Base-by-base conservation (phyloP, 2,888 invertebrate species). In the Leptogaster cylindrica region DNA sequence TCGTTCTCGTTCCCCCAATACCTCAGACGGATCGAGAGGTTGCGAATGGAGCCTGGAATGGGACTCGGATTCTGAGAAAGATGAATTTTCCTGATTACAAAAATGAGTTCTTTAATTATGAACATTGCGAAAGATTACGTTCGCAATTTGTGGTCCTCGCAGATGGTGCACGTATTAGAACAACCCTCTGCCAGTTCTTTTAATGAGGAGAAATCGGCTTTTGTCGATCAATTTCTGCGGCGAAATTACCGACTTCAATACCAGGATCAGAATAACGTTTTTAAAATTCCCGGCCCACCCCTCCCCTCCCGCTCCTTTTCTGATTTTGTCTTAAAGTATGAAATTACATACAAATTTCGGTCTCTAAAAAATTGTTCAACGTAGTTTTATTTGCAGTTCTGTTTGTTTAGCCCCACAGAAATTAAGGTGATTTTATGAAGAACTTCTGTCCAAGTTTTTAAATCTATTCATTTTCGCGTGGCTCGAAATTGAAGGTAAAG, bases 371-470 rank as follows among this genome's bases (percentile, higher is more conserved):
- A 25, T 20, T 41, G 16, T 6, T 16, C 25, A 27, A 27, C 61
- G 61, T 61, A 44, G 61, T 44, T 61, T 61, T 18, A 61, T 61
- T 61, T 61, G 61, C 61, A 61, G 61, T 61, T 61, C 28, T 61
- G 44, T 41, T 61, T 61, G 28, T 55, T 36, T 23, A 39, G 18
- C 25, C 39, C 10, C 31, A 10, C 55, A 20, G 18, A 55, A 36
- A 23, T 55, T 55, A 55, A 55, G 55, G 55, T 55, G 55, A 55
- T 55, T 55, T 55, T 36, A 55, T 55, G n/a, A 23, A 55, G 39
- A 55, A 55, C 31, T 50, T 50, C 23, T 36, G 12, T 6, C 33
- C 10, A 50, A 64, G 18, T 64, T 64, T 50, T 50, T 36, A 48
- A 48, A 48, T 64, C 48, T 64, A 48, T 36, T 64, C 50, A 50